Conservation (phyloP, 2,888 invertebrate species). For the Endotricha flammealis region DNA sequence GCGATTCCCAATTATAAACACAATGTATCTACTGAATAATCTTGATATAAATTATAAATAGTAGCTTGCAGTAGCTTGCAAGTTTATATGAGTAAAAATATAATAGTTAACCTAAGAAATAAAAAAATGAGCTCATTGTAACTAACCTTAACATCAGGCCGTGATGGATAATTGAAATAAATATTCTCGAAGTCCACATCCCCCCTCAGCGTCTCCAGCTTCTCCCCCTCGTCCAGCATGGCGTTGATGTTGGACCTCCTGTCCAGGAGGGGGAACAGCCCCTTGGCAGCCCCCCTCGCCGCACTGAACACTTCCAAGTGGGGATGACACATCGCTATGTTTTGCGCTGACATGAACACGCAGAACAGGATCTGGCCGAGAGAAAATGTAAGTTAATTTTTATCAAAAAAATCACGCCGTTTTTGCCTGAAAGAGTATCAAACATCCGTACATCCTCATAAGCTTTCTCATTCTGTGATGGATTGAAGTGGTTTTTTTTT, state of each 20-base stretch:
- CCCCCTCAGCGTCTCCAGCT: constrained; percentile 76
- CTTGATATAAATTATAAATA: too few species aligned
- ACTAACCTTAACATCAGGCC: constrained; percentile 85
- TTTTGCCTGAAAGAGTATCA: too few species aligned
- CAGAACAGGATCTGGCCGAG: constrained; percentile 82
- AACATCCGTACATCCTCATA: too few species aligned
- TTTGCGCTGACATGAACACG: constrained; percentile 86
- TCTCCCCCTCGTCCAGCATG: constrained; percentile 55
- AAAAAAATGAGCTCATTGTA: too few species aligned
- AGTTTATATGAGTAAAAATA: too few species aligned
- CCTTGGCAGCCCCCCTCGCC: constrained; percentile 85
- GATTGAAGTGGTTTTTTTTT: too few species aligned
- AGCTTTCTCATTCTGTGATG: too few species aligned
- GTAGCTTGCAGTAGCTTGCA: too few species aligned
- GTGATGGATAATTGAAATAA: constrained; percentile 87
- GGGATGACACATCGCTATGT: constrained; percentile 85
- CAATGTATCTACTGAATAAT: too few species aligned
- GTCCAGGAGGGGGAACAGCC: constrained; percentile 84
- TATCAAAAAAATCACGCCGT: too few species aligned
- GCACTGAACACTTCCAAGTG: constrained; percentile 85
- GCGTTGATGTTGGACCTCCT: constrained; percentile 57
- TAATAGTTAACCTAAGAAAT: too few species aligned
- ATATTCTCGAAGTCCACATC: constrained; percentile 83
- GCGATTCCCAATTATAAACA: too few species aligned
- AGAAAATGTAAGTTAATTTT: neutral